phyloP scores from a whole-genome alignment of 2,888 invertebrate species.

The Aphrophora alni region DNA sequence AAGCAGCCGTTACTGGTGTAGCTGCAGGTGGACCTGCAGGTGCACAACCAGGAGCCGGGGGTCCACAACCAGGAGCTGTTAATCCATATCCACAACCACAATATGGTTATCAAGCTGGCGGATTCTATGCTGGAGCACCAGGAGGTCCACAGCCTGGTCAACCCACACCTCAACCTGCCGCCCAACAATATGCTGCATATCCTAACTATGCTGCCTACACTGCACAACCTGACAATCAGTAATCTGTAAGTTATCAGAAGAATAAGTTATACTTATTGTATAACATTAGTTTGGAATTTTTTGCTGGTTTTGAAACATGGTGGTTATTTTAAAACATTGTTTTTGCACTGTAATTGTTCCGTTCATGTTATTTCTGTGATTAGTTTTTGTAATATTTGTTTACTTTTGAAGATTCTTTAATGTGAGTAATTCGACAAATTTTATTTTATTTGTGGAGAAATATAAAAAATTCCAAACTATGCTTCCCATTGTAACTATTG shows the following conservation, averaged over 20 bases:
- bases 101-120: constrained; percentile 51
- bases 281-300: background rate
- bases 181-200: constrained; percentile 51
- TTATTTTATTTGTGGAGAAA: too few species aligned
- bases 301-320: background rate
- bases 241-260: background rate
- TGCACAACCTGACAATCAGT: constrained; percentile 34
- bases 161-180: constrained; percentile 28
- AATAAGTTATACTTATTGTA: too few species aligned
- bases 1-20: constrained; percentile 13
- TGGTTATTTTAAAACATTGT: background rate
- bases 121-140: constrained; percentile 35
- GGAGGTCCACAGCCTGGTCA: constrained; percentile 29
- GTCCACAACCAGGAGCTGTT: constrained; percentile 38
- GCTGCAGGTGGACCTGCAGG: constrained; percentile 21
- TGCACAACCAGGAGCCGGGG: constrained; percentile 33
- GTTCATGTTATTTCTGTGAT: too few species aligned
- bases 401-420: too few species aligned
- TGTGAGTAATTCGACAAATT: too few species aligned
- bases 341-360: background rate
- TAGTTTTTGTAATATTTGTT: too few species aligned
- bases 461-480: too few species aligned
- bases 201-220: constrained; percentile 55
- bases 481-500: too few species aligned
- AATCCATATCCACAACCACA: constrained; percentile 55